A percentile compares a stretch with the other conserved stretches of the same genome.
Evolutionary conservation across 1,140 invertebrate species (phyloP).

Genomic region (Tyrophagus putrescentiae): DNA sequence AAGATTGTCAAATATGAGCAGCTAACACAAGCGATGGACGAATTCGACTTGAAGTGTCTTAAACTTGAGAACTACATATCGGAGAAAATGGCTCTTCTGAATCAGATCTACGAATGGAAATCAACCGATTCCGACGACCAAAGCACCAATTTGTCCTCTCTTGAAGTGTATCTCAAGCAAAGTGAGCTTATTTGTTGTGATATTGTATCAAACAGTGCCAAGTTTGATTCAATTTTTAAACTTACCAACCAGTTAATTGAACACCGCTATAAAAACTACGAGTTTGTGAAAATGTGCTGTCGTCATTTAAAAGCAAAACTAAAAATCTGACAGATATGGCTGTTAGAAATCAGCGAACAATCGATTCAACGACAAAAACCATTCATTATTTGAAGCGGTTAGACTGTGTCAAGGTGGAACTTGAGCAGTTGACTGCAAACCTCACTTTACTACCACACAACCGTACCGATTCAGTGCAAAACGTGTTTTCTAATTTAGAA

Average conservation of each 20-base stretch:
- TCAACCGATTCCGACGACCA: too few relatives aligned
- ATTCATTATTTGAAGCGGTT: neutral
- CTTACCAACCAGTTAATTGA: constrained; percentile 7
- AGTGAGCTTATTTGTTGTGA: neutral
- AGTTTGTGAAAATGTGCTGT: neutral
- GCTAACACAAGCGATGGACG: neutral
- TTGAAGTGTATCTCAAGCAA: constrained; percentile 8
- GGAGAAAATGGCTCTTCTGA: neutral
- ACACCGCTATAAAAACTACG: neutral
- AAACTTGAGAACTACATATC: constrained; percentile 13
- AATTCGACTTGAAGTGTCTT: neutral
- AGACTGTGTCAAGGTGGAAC: neutral
- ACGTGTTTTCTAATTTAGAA: neutral
- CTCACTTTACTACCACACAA: neutral
- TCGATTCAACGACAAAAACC: neutral
- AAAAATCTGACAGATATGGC: neutral
- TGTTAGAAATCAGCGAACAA: neutral
- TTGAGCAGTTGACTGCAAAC: neutral
- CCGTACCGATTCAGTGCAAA: neutral
- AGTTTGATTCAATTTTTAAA: neutral
- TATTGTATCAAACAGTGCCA: neutral
- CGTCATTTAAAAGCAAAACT: neutral
- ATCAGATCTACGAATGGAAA: too few relatives aligned
- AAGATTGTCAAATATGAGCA: neutral
- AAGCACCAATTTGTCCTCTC: neutral